phyloP scores from a whole-genome alignment of 2,113 vertebrate genomes.

The Seriola dumerili region DNA sequence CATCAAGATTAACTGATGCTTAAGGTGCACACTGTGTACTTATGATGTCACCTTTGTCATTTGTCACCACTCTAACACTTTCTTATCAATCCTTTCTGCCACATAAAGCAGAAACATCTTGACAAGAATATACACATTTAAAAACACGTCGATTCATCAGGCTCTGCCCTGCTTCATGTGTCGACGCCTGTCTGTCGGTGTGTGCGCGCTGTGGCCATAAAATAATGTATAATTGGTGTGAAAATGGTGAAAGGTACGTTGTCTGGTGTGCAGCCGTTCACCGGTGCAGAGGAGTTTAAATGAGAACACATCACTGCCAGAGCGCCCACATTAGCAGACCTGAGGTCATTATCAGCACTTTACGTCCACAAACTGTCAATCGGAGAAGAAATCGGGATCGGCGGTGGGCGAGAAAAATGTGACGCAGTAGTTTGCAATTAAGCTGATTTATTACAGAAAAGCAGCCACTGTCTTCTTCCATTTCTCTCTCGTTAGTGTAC shows the following conservation, averaged over 20 bases:
- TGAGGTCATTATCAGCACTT: slow-evolving; percentile 53
- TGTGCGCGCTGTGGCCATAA: neutral
- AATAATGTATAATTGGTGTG: neutral
- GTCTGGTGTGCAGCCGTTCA: neutral
- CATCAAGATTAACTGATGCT: too few relatives aligned
- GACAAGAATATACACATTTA: too few relatives aligned
- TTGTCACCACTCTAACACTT: too few relatives aligned
- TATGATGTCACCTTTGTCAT: too few relatives aligned
- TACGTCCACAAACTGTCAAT: slow-evolving; percentile 47
- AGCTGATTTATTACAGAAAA: slow-evolving; percentile 45
- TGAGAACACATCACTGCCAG: neutral
- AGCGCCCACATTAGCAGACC: slow-evolving; percentile 29
- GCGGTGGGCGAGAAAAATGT: neutral
- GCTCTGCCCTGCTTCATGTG: too few relatives aligned
- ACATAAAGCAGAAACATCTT: too few relatives aligned
- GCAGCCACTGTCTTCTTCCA: neutral
- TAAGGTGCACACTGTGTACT: too few relatives aligned
- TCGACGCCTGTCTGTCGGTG: too few relatives aligned
- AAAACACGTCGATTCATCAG: too few relatives aligned
- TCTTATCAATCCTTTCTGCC: too few relatives aligned
- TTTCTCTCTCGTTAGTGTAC: slow-evolving; percentile 23
- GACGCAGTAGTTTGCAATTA: slow-evolving; percentile 46
- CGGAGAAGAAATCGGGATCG: neutral
- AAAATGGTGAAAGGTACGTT: neutral
- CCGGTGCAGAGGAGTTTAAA: slow-evolving; percentile 26